A percentile compares a stretch with the other conserved stretches of the same genome.
phyloP scores from a whole-genome alignment of 2,888 invertebrate genomes.

The Torymus aiolomorphi region DNA sequence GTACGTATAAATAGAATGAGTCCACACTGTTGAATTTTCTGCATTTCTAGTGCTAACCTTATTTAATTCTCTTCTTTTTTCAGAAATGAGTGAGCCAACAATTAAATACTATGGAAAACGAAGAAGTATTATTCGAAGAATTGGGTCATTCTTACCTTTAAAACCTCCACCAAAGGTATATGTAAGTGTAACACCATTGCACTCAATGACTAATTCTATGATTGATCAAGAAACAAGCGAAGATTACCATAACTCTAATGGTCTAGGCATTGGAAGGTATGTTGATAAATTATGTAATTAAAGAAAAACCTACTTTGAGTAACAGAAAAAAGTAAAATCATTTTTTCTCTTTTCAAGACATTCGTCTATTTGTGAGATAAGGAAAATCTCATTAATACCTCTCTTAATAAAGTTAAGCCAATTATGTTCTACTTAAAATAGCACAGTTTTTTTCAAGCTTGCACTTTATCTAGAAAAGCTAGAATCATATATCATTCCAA shows the following conservation, averaged over 20 bases:
- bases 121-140: conserved; percentile 72
- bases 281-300: conserved; percentile 45
- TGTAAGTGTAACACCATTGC: conserved; percentile 73
- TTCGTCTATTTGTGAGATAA: conserved; percentile 31
- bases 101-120: conserved; percentile 72
- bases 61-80: conserved; percentile 18
- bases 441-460: neutral
- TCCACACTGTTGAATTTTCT: neutral
- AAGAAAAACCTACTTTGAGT: conserved; percentile 8
- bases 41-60: too few relatives aligned
- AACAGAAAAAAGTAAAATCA: conserved; percentile 20
- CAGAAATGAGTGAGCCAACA: conserved; percentile 66
- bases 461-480: neutral
- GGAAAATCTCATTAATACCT: conserved; percentile 16
- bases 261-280: conserved; percentile 65
- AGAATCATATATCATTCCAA: neutral
- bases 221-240: conserved; percentile 70
- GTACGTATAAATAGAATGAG: conserved; percentile 3
- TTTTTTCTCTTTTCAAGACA: conserved; percentile 37
- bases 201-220: conserved; percentile 74
- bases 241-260: conserved; percentile 65
- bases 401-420: conserved; percentile 34
- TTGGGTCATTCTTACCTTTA: conserved; percentile 72
- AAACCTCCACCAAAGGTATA: conserved; percentile 74
- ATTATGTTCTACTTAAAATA: neutral